Base-by-base conservation (phyloP, 2,113 vertebrate species). In the Nipponia nippon region DNA sequence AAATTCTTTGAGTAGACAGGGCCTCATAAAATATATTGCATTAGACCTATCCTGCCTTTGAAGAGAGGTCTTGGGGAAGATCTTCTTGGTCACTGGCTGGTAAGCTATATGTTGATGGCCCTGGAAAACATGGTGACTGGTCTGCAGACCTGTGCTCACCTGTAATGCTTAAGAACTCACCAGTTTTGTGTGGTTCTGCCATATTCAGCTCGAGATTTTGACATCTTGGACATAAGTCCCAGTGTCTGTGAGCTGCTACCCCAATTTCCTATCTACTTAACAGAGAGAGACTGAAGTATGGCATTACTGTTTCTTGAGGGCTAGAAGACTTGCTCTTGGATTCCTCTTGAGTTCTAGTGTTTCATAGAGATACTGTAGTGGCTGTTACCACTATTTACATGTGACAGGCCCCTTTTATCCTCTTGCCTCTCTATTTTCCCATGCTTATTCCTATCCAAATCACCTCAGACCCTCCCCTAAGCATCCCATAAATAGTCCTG, bases 161-260 rank as follows among this genome's bases (percentile, higher is more conserved):
- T 15, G 0, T 19, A 7, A 9, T 3, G 10, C 11, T 19, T 38
- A 5, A 38, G 44, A 66, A 72, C 1, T 3, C 20, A 25, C 16
- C 14, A 3, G 47, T 8, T 52, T 7, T 53, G 6, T 44, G 75
- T 46, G 59, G 23, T 40, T 73, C 59, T 80, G 25, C 21, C 22
- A 6, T 5, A 3, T 42, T 55, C 21, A 36, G 2, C 56, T 49
- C 44, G 29, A 42, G 25, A 55, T 42, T 80, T 52, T 26, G 38
- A 53, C 46, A 17, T 75, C 46, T 53, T 53, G n/a, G 30, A 29
- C 2, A 0, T 2, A 38, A 87, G 47, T 82, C 26, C 38, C 23
- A 6, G 29, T 18, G 20, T n/a, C 47, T 47, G 34, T 46, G 55
- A 82, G 49, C 47, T 69, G 70, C 69, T 29, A 5, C 26, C 30